Conservation (phyloP, 2,888 invertebrate species). For the Eremobia ochroleuca region DNA sequence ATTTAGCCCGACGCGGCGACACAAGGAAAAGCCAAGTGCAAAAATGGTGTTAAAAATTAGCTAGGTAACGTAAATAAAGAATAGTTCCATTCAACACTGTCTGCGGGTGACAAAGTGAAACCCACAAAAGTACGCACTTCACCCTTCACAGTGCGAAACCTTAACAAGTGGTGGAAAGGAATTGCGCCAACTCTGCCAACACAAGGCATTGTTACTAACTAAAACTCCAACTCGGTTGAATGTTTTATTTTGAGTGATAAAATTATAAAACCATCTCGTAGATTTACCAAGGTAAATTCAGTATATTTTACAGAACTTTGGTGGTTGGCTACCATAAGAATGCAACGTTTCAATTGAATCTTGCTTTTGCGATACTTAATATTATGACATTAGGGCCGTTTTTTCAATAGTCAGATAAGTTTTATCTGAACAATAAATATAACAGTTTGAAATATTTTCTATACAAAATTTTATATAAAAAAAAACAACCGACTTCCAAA, state of each 20-base stretch:
- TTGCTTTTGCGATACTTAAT: too few species aligned
- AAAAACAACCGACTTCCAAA: too few species aligned
- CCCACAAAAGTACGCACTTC: conserved; percentile 1
- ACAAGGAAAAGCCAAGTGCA: background rate
- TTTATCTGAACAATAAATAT: too few species aligned
- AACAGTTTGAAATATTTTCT: too few species aligned
- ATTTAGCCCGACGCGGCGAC: too few species aligned
- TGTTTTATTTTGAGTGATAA: background rate
- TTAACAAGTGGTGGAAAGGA: background rate
- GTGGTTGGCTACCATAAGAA: too few species aligned
- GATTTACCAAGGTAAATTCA: background rate
- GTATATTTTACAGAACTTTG: too few species aligned
- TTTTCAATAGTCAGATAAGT: too few species aligned
- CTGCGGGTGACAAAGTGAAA: background rate
- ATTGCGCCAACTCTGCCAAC: background rate
- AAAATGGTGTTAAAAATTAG: background rate
- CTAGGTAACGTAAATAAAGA: background rate
- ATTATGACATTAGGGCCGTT: too few species aligned
- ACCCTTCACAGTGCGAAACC: background rate
- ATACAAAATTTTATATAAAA: too few species aligned
- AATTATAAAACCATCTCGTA: background rate
- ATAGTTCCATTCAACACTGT: background rate
- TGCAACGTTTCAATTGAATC: too few species aligned
- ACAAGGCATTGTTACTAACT: background rate
- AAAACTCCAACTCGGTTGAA: background rate